Conservation (phyloP, 2,113 vertebrate species). For the Typhlomys cinereus region DNA sequence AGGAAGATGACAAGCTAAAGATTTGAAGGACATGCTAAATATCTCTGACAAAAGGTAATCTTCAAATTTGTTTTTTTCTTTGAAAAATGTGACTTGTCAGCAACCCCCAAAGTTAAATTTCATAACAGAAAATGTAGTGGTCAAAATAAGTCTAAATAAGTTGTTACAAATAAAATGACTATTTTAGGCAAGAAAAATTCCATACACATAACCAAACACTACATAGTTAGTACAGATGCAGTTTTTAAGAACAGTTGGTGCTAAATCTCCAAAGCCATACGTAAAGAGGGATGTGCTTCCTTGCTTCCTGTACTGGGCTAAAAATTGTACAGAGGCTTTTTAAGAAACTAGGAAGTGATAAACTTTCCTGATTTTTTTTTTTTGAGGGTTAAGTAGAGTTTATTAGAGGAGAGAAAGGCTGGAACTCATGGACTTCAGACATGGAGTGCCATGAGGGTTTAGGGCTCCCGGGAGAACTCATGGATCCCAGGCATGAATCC, state of each 20-base stretch:
- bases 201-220: neutral
- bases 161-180: neutral
- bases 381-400: too few relatives aligned
- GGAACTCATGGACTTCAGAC: too few relatives aligned
- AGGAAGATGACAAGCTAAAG: neutral
- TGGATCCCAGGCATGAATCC: too few relatives aligned
- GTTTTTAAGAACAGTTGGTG: neutral
- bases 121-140: constrained; percentile 66
- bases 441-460: too few relatives aligned
- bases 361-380: constrained; percentile 56
- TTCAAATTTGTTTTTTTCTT: neutral
- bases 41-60: neutral
- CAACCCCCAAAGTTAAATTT: constrained; percentile 32
- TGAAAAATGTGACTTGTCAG: constrained; percentile 29
- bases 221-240: neutral
- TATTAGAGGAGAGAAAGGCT: too few relatives aligned
- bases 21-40: neutral
- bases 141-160: constrained; percentile 18
- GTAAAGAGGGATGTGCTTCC: neutral
- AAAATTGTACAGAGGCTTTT: constrained; percentile 46
- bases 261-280: constrained; percentile 41
- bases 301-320: neutral
- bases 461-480: too few relatives aligned
- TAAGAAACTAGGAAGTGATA: constrained; percentile 12
- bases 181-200: neutral